Percentiles rank a stretch among this genome's conserved stretches.
Evolutionary conservation across 1,140 invertebrate species (phyloP).

Genomic region (Trichonephila clavipes): DNA sequence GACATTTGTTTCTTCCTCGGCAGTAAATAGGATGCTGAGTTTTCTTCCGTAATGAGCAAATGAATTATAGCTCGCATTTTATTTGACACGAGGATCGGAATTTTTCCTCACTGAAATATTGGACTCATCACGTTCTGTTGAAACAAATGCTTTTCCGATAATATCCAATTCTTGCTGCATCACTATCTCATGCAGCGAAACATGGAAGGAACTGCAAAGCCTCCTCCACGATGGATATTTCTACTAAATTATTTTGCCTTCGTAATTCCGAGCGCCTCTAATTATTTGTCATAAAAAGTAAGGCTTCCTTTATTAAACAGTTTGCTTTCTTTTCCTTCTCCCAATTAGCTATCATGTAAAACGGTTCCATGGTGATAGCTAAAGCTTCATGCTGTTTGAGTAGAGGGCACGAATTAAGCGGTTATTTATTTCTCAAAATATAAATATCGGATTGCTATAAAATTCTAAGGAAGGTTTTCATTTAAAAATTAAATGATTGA

Average conservation of each 20-base stretch:
- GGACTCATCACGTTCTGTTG: slow-evolving; percentile 69
- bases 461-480: not conserved
- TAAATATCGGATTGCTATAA: slow-evolving; percentile 51
- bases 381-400: slow-evolving; percentile 7
- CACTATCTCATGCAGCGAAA: slow-evolving; percentile 49
- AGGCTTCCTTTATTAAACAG: slow-evolving; percentile 42
- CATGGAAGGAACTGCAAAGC: not conserved
- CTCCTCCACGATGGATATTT: not conserved
- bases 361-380: not conserved
- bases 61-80: slow-evolving; percentile 73
- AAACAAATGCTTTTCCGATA: slow-evolving; percentile 77
- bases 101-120: slow-evolving; percentile 70
- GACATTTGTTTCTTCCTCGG: slow-evolving; percentile 62
- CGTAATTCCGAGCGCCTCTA: slow-evolving; percentile 31
- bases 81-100: slow-evolving; percentile 61
- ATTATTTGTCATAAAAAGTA: slow-evolving; percentile 76
- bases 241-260: slow-evolving; percentile 65
- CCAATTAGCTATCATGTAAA: slow-evolving; percentile 57
- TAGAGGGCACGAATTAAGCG: slow-evolving; percentile 3
- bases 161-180: slow-evolving; percentile 71
- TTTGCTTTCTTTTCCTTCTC: slow-evolving; percentile 33
- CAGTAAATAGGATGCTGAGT: slow-evolving; percentile 64
- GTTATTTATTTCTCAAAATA: slow-evolving; percentile 29
- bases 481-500: slow-evolving; percentile 43
- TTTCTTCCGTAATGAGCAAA: slow-evolving; percentile 69